A percentile compares a stretch with the other conserved stretches of the same genome.
Conservation (phyloP, 2,888 invertebrate species). For the Escarpia spicata region DNA sequence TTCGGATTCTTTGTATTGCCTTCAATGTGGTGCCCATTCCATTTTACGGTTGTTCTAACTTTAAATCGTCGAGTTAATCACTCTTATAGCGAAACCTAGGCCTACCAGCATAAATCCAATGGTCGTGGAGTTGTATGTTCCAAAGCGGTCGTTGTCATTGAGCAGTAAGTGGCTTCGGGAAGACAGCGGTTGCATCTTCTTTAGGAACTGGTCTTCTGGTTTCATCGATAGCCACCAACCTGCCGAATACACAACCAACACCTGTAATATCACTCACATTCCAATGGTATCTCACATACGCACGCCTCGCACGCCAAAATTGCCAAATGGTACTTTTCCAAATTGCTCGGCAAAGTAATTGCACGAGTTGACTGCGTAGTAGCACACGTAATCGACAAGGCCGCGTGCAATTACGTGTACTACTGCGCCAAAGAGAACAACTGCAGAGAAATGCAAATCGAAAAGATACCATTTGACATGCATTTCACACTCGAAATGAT, state of each 20-base stretch:
- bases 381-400: neutral
- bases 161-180: conserved; percentile 45
- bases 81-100: conserved; percentile 18
- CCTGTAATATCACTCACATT: neutral
- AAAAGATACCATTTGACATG: too few relatives aligned
- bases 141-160: conserved; percentile 51
- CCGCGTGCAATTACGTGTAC: too few relatives aligned
- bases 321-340: neutral
- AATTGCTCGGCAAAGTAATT: neutral
- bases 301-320: too few relatives aligned
- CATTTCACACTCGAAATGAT: too few relatives aligned
- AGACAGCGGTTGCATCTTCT: conserved; percentile 50
- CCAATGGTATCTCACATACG: neutral
- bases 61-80: neutral
- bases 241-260: conserved; percentile 32
- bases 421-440: too few relatives aligned
- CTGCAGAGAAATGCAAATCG: too few relatives aligned
- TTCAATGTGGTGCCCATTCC: neutral
- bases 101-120: conserved; percentile 53
- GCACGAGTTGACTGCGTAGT: neutral
- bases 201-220: conserved; percentile 53
- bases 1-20: neutral
- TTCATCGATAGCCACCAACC: conserved; percentile 61
- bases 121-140: conserved; percentile 48
- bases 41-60: neutral